Percentiles rank a stretch among this genome's conserved stretches.
phyloP scores from a whole-genome alignment of 2,797 vertebrate genomes.

The Eptatretus atami region DNA sequence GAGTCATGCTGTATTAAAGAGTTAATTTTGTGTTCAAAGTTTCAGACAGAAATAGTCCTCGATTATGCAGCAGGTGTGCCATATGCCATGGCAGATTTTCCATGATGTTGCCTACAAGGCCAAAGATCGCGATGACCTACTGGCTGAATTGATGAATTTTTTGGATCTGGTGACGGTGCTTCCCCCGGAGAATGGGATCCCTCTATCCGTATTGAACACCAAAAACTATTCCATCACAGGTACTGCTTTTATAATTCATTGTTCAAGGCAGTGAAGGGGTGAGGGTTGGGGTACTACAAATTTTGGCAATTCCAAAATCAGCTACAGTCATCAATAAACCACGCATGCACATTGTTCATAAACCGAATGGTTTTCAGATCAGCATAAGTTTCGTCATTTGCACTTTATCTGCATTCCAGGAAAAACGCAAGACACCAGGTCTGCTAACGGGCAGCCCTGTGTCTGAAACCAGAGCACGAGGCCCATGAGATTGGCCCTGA shows the following conservation, averaged over 20 bases:
- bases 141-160: conserved; percentile 80
- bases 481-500: conserved; percentile 66
- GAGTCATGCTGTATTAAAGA: too few relatives aligned
- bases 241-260: conserved; percentile 11
- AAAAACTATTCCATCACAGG: conserved; percentile 79
- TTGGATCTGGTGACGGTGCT: conserved; percentile 77
- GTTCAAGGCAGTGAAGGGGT: background rate
- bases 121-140: conserved; percentile 59
- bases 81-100: conserved; percentile 35
- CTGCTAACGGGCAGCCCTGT: conserved; percentile 54
- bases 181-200: conserved; percentile 90
- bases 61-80: background rate
- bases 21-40: too few relatives aligned
- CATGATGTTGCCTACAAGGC: conserved; percentile 94
- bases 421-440: conserved; percentile 64
- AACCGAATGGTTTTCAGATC: too few relatives aligned
- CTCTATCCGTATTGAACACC: conserved; percentile 68
- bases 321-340: too few relatives aligned
- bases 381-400: too few relatives aligned
- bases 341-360: too few relatives aligned
- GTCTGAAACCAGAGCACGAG: conserved; percentile 34
- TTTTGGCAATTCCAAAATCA: background rate
- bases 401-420: conserved; percentile 14
- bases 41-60: too few relatives aligned
- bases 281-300: background rate